Percentiles rank a stretch among this genome's conserved stretches.
Conservation (phyloP, 1,140 invertebrate species). For the Manduca sexta region DNA sequence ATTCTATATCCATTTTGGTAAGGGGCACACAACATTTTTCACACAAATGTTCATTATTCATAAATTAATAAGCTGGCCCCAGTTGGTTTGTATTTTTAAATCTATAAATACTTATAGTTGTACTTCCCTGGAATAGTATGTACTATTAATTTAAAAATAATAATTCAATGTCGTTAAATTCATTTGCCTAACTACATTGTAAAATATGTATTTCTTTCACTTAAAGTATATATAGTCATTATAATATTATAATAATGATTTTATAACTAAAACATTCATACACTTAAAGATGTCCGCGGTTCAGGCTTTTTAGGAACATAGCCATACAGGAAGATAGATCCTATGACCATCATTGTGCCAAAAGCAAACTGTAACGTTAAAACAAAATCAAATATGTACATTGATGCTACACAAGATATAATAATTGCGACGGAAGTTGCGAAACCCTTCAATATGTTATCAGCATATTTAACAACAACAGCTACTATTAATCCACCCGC, state of each 20-base stretch:
- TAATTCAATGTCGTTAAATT: too few species aligned
- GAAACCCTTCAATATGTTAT: conserved; percentile 97
- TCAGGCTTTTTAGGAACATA: conserved; percentile 77
- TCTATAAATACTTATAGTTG: too few species aligned
- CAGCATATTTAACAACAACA: conserved; percentile 97
- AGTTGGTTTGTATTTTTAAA: too few species aligned
- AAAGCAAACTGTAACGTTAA: conserved; percentile 90
- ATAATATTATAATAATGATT: background rate
- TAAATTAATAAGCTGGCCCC: too few species aligned
- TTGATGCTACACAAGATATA: conserved; percentile 94
- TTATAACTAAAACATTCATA: conserved; percentile 36
- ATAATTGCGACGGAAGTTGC: conserved; percentile 96
- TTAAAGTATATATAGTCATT: too few species aligned
- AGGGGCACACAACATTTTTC: too few species aligned
- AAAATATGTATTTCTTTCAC: too few species aligned
- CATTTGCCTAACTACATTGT: too few species aligned
- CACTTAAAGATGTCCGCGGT: conserved; percentile 50
- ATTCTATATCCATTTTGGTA: too few species aligned
- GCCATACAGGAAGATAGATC: conserved; percentile 95
- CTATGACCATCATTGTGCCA: conserved; percentile 92
- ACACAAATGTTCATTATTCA: too few species aligned
- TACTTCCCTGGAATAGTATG: too few species aligned
- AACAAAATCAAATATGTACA: conserved; percentile 94
- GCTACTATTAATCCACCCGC: conserved; percentile 94
- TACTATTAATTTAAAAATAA: background rate